Evolutionary conservation across 2,888 invertebrate genomes (phyloP).

Genomic region (Myathropa florea): DNA sequence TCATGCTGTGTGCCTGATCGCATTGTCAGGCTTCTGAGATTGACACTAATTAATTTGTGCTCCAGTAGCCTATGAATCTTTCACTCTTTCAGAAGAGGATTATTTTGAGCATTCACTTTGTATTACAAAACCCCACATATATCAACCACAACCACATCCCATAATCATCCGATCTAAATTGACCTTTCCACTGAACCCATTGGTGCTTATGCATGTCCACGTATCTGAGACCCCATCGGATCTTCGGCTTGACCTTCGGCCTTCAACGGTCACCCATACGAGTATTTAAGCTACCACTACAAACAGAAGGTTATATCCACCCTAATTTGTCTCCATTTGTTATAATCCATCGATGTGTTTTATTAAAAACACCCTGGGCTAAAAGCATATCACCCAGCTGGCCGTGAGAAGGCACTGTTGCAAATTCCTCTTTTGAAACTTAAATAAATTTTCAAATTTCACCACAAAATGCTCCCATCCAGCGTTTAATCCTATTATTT

Average conservation of each 20-base stretch:
- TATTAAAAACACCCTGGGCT: neutral
- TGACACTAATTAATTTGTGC: too few relatives aligned
- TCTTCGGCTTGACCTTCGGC: neutral
- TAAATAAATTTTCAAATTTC: conserved; percentile 30
- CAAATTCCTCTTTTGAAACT: conserved; percentile 15
- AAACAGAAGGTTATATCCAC: neutral
- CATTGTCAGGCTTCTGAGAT: too few relatives aligned
- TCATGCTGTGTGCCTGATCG: too few relatives aligned
- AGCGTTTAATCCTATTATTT: conserved; percentile 59
- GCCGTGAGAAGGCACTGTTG: neutral
- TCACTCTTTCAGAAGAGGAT: neutral
- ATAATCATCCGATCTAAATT: neutral
- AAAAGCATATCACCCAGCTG: too few relatives aligned
- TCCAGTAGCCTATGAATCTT: too few relatives aligned
- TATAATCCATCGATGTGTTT: conserved; percentile 3
- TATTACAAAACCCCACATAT: neutral
- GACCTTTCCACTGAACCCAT: neutral
- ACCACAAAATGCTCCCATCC: conserved; percentile 40
- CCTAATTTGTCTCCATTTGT: conserved; percentile 6
- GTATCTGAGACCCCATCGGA: neutral
- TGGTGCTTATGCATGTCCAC: neutral
- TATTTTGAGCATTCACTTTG: neutral
- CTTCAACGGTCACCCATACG: neutral
- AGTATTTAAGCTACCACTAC: too few relatives aligned
- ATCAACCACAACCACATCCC: neutral